Evolutionary conservation across 2,888 invertebrate genomes (phyloP).

Genomic region (Sarcophaga caerulescens): DNA sequence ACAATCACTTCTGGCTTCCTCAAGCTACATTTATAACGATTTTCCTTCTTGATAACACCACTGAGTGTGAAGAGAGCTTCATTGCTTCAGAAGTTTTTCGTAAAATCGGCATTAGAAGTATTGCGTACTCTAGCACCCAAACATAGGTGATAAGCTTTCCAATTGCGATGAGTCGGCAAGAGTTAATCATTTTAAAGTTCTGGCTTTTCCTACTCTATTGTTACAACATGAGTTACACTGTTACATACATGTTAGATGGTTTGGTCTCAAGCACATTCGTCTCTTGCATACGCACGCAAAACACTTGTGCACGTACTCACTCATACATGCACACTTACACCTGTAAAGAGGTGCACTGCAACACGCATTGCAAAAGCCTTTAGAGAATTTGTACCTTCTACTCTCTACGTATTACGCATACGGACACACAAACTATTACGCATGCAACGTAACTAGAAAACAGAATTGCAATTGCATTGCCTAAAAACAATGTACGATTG

Average conservation of each 20-base stretch:
- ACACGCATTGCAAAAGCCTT: conserved; percentile 31
- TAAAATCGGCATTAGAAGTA: no score
- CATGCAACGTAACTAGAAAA: background rate
- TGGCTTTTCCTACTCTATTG: background rate
- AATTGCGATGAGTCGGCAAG: background rate
- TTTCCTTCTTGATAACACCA: no score
- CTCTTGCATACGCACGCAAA: conserved; percentile 6
- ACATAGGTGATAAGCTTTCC: no score
- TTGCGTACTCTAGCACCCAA: no score
- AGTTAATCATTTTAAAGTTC: background rate
- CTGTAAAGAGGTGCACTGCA: background rate
- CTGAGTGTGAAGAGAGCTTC: no score
- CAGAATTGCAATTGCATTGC: conserved; percentile 14
- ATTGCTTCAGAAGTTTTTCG: no score
- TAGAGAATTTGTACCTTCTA: conserved; percentile 29
- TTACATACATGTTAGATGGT: conserved; percentile 26
- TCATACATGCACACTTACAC: background rate
- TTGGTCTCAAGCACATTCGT: conserved; percentile 53
- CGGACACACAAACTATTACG: conserved; percentile 1
- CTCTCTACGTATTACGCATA: conserved; percentile 38
- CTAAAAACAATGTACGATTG: conserved; percentile 34
- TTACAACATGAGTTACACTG: conserved; percentile 43
- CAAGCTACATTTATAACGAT: no score
- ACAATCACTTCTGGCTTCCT: no score
- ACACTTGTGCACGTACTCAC: conserved; percentile 46